Conservation (phyloP, 2,113 vertebrate species). For the Bubalus kerabau region DNA sequence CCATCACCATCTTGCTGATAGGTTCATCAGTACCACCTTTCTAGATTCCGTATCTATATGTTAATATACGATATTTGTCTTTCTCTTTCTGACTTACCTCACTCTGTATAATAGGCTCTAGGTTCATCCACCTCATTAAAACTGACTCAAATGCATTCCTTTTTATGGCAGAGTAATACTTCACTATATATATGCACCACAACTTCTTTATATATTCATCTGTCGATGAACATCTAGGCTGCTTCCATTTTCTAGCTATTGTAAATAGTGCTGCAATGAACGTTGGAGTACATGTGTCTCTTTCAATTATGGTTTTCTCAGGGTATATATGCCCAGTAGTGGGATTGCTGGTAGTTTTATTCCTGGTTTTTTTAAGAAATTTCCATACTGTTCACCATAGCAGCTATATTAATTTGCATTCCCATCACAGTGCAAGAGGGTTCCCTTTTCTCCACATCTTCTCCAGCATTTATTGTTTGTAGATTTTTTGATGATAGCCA, state of each 20-base stretch:
- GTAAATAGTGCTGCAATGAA: background rate
- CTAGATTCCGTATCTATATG: background rate
- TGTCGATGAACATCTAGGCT: background rate
- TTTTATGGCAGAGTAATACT: background rate
- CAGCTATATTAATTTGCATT: too few relatives aligned
- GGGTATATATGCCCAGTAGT: background rate
- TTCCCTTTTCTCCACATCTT: too few relatives aligned
- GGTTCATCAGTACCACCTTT: background rate
- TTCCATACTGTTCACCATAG: background rate
- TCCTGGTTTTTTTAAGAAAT: background rate
- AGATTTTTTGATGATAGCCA: too few relatives aligned
- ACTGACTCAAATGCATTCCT: background rate
- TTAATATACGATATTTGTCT: background rate
- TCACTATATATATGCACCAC: background rate
- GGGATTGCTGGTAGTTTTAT: background rate
- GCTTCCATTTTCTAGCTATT: background rate
- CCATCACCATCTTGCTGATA: rapidly evolving
- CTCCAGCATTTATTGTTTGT: too few relatives aligned
- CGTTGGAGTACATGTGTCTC: background rate
- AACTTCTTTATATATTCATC: background rate
- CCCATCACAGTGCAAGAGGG: too few relatives aligned
- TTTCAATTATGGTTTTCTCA: background rate
- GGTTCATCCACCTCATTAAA: background rate
- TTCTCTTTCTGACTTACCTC: background rate
- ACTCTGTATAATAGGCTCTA: background rate